Conservation (phyloP, 2,113 vertebrate species). For the Lanius collurio region DNA sequence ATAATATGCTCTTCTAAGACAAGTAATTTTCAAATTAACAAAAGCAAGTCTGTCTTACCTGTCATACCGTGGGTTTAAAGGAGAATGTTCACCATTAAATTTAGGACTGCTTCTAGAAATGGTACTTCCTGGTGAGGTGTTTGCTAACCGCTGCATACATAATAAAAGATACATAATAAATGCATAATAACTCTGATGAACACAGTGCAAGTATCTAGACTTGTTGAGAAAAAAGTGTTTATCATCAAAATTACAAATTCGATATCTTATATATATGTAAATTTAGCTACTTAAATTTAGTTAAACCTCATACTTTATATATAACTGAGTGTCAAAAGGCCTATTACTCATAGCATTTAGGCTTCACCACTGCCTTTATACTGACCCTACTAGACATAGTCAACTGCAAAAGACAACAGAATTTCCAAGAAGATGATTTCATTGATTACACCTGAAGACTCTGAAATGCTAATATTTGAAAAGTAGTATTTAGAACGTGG, state of each 20-base stretch:
- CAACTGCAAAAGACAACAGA: neutral
- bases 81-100: conserved; percentile 76
- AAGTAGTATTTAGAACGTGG: neutral
- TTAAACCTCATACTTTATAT: neutral
- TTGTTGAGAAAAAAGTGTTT: neutral
- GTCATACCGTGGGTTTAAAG: conserved; percentile 75
- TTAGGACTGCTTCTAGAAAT: conserved; percentile 81
- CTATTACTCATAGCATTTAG: neutral
- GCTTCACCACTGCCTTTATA: neutral
- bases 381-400: neutral
- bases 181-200: neutral
- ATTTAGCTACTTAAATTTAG: neutral
- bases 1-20: neutral
- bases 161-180: conserved; percentile 30
- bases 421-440: neutral
- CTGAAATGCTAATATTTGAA: neutral
- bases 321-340: neutral
- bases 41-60: conserved; percentile 73
- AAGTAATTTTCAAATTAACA: neutral
- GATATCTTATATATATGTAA: neutral
- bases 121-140: conserved; percentile 76
- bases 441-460: neutral
- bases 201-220: neutral
- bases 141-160: conserved; percentile 73
- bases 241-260: neutral